Evolutionary conservation across 2,797 vertebrate genomes (phyloP).

Genomic region (Gymnothorax javanicus): DNA sequence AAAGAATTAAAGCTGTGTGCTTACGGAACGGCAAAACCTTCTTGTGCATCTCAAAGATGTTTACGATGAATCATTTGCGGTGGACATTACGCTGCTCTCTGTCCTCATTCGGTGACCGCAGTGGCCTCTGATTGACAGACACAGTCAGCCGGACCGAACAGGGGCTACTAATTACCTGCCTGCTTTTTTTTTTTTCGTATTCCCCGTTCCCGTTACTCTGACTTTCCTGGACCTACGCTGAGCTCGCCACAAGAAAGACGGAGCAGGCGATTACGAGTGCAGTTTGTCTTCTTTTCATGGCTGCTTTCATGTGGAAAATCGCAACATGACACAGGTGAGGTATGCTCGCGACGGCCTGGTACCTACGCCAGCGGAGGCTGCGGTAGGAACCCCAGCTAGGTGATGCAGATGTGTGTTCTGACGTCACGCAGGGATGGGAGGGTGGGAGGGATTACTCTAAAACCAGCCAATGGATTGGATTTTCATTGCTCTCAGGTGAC

Average conservation of each 20-base stretch:
- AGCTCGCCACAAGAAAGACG: constrained; percentile 21
- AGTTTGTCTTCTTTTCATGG: not conserved
- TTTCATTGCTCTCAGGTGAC: too few relatives aligned
- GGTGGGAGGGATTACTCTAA: too few relatives aligned
- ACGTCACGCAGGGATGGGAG: not conserved
- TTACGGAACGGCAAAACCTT: not conserved
- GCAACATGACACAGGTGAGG: not conserved
- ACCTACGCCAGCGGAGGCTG: not conserved
- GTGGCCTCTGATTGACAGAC: constrained; percentile 16
- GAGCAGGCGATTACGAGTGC: not conserved
- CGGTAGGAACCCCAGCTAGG: not conserved
- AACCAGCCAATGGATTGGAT: too few relatives aligned
- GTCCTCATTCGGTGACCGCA: constrained; percentile 22
- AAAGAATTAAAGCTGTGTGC: not conserved
- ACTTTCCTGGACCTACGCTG: constrained; percentile 25
- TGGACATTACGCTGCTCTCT: not conserved
- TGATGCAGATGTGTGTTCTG: not conserved
- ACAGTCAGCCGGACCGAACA: not conserved
- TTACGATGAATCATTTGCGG: constrained; percentile 27
- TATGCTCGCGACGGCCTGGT: not conserved
- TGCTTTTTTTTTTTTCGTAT: not conserved
- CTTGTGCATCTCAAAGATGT: not conserved
- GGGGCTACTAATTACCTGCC: constrained; percentile 30
- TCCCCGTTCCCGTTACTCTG: constrained; percentile 23
- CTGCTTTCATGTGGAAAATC: not conserved